A percentile compares a stretch with the other conserved stretches of the same genome.
These are phyloP conservation scores for Merluccius polli DNA, from an alignment of 2,797 vertebrate genomes.

Conservation along the genomic window DNA sequence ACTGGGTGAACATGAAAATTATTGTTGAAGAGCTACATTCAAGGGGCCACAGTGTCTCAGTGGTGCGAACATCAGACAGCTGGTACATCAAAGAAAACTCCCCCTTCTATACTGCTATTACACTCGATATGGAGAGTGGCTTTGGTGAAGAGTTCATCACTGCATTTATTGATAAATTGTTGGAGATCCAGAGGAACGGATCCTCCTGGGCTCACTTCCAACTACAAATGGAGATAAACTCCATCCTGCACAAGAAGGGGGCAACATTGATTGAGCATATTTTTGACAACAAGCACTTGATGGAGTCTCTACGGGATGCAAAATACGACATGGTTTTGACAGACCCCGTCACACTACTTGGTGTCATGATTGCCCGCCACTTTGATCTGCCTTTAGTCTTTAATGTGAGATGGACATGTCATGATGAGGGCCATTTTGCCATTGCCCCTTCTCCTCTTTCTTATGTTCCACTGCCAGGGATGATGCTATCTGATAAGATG, in stretches of 20 bases:
- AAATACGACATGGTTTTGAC: slow-evolving; percentile 62
- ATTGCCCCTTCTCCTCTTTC: slow-evolving; percentile 61
- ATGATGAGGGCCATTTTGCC: slow-evolving; percentile 57
- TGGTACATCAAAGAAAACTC: slow-evolving; percentile 65
- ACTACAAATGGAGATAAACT: neutral
- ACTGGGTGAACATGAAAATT: slow-evolving; percentile 67
- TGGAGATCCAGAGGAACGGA: slow-evolving; percentile 43
- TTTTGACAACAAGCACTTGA: slow-evolving; percentile 46
- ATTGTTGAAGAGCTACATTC: slow-evolving; percentile 54
- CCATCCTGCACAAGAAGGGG: neutral
- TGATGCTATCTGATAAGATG: slow-evolving; percentile 59
- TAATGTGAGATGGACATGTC: slow-evolving; percentile 60
- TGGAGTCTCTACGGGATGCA: slow-evolving; percentile 38
- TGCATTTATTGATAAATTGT: slow-evolving; percentile 30
- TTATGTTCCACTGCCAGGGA: slow-evolving; percentile 53
- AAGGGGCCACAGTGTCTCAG: slow-evolving; percentile 47
- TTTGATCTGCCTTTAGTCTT: slow-evolving; percentile 61
- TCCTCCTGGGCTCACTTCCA: slow-evolving; percentile 1
- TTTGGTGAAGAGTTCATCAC: slow-evolving; percentile 50
- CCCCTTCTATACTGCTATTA: slow-evolving; percentile 51
- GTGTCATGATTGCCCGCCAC: slow-evolving; percentile 58
- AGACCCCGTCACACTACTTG: slow-evolving; percentile 56
- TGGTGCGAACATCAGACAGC: slow-evolving; percentile 50
- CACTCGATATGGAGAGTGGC: slow-evolving; percentile 37
- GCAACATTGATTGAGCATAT: slow-evolving; percentile 41